A percentile compares a stretch with the other conserved stretches of the same genome.
phyloP scores from a whole-genome alignment of 2,113 vertebrate species.

The Onychorhynchus coronatus region DNA sequence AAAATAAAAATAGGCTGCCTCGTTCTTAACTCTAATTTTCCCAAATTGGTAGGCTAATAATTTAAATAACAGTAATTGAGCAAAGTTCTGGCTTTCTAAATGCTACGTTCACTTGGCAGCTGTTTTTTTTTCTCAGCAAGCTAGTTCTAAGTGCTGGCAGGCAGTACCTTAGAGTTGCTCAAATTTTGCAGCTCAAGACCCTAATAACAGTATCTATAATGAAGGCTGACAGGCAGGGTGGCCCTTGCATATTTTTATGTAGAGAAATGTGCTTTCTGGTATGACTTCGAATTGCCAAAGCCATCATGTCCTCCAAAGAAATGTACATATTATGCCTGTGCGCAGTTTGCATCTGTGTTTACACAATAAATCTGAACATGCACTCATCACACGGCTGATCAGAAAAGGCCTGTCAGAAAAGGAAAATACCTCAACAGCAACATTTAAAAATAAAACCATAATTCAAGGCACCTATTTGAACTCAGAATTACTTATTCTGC shows the following conservation, averaged over 20 bases:
- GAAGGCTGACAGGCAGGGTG: background rate
- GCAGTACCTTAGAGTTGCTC: background rate
- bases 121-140: background rate
- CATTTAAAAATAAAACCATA: background rate
- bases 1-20: slow-evolving; percentile 42
- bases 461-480: background rate
- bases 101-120: slow-evolving; percentile 35
- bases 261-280: background rate
- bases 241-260: background rate
- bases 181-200: background rate
- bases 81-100: slow-evolving; percentile 42
- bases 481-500: background rate
- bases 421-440: background rate
- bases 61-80: slow-evolving; percentile 60
- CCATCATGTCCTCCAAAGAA: background rate
- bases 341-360: background rate
- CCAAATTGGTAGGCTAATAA: slow-evolving; percentile 41
- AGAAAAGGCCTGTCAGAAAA: background rate
- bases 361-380: background rate
- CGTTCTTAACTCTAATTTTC: slow-evolving; percentile 35
- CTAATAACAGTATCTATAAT: slow-evolving; percentile 25
- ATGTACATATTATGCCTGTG: background rate
- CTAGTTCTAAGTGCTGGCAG: background rate
- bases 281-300: background rate
- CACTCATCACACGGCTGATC: background rate